These are phyloP conservation scores for Thecophora atra DNA, from an alignment of 2,888 invertebrate species.

Conservation along the genomic window DNA sequence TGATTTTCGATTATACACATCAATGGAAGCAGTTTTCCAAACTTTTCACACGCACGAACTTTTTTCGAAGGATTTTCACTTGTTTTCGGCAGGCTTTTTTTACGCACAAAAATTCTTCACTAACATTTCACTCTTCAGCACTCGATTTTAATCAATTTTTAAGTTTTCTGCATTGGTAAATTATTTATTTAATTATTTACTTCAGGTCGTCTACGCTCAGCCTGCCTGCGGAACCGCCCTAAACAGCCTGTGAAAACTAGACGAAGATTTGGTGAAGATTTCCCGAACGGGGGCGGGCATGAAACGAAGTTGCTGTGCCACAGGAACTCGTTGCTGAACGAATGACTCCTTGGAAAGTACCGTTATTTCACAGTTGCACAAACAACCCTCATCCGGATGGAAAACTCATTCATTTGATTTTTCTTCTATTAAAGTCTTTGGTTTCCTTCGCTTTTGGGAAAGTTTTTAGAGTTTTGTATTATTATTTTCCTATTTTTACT, in stretches of 20 bases:
- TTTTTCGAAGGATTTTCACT: background rate
- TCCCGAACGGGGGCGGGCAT: constrained; percentile 49
- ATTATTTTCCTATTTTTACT: too few species aligned
- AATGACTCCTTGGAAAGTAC: constrained; percentile 39
- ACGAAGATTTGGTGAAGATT: constrained; percentile 65
- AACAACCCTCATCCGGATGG: constrained; percentile 25
- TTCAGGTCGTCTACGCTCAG: constrained; percentile 55
- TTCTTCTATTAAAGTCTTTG: too few species aligned
- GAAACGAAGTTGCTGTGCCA: background rate
- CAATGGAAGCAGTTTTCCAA: background rate
- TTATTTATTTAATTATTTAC: constrained; percentile 39
- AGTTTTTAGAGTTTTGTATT: too few species aligned
- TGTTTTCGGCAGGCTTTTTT: background rate
- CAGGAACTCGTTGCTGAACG: background rate
- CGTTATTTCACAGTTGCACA: constrained; percentile 45
- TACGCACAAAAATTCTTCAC: too few species aligned
- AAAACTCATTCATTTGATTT: constrained; percentile 42
- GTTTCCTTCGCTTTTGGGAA: too few species aligned
- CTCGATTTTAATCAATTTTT: too few species aligned
- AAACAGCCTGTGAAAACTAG: constrained; percentile 67
- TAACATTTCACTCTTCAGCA: too few species aligned
- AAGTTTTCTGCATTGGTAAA: too few species aligned
- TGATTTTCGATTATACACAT: background rate
- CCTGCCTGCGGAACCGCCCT: constrained; percentile 68
- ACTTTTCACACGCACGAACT: constrained; percentile 4